Evolutionary conservation across 2,888 invertebrate species (phyloP).

Genomic region (Eubasilissa splendida): DNA sequence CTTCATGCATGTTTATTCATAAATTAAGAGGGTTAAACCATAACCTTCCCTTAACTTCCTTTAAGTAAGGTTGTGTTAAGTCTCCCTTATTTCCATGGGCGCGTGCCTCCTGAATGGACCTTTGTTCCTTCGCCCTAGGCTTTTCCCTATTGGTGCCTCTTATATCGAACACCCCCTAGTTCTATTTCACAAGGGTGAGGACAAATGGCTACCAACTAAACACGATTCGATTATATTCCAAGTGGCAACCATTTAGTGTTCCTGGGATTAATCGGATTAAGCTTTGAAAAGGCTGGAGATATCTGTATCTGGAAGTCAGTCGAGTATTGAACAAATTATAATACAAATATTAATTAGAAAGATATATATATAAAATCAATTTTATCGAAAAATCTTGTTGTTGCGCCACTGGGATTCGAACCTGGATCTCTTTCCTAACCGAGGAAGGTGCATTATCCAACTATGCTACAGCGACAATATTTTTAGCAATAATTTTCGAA

Average conservation of each 20-base stretch:
- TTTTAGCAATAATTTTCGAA: too few species aligned
- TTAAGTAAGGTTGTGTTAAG: constrained; percentile 8
- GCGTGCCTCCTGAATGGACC: constrained; percentile 21
- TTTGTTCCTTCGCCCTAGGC: constrained; percentile 43
- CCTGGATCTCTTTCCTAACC: too few species aligned
- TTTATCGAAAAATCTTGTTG: too few species aligned
- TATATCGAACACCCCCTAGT: background rate
- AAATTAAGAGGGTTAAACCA: constrained; percentile 27
- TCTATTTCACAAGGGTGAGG: constrained; percentile 25
- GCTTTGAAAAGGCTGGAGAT: background rate
- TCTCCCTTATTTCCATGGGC: constrained; percentile 21
- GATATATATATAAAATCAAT: too few species aligned
- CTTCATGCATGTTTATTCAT: background rate
- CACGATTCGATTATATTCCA: constrained; percentile 35
- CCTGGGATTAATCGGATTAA: constrained; percentile 44
- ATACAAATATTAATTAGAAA: too few species aligned
- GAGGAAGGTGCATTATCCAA: too few species aligned
- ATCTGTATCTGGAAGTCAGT: background rate
- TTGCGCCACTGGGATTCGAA: too few species aligned
- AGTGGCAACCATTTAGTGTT: constrained; percentile 46
- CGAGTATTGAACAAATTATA: background rate
- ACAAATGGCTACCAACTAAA: constrained; percentile 37
- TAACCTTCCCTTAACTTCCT: constrained; percentile 40
- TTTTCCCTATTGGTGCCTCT: constrained; percentile 25
- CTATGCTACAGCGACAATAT: too few species aligned